Percentiles rank a stretch among this genome's conserved stretches.
These are phyloP conservation scores for Gastrophysa polygoni DNA, from an alignment of 2,888 invertebrate genomes.

Conservation along the genomic window DNA sequence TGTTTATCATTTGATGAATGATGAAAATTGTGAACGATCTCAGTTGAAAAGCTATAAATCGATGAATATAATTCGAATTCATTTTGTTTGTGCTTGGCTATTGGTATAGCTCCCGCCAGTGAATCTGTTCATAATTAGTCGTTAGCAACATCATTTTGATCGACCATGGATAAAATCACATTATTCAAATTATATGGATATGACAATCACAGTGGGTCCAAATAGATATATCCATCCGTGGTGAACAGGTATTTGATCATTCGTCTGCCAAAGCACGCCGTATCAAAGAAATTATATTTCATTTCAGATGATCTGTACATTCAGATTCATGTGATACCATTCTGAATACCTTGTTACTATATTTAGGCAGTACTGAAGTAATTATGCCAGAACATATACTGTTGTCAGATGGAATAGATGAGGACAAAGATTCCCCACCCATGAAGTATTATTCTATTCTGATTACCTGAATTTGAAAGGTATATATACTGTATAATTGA, in stretches of 20 bases:
- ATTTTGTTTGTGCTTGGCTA: conserved; percentile 19
- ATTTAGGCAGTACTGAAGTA: too few species aligned
- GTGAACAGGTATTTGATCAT: conserved; percentile 42
- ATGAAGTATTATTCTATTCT: too few species aligned
- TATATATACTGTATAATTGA: too few species aligned
- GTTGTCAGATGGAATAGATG: too few species aligned
- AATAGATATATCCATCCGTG: conserved; percentile 13
- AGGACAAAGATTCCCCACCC: too few species aligned
- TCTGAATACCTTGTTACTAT: too few species aligned
- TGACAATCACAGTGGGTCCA: conserved; percentile 27
- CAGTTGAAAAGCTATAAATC: neutral
- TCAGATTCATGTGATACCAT: too few species aligned
- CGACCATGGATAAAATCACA: conserved; percentile 43
- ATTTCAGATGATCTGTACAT: too few species aligned
- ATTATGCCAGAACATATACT: too few species aligned
- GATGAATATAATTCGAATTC: conserved; percentile 25
- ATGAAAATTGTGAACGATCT: neutral
- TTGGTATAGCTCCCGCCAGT: conserved; percentile 11
- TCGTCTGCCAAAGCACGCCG: conserved; percentile 39
- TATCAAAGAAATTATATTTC: conserved; percentile 33
- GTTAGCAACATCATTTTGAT: conserved; percentile 37
- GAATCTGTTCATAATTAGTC: conserved; percentile 35
- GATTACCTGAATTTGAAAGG: too few species aligned
- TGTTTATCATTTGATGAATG: neutral
- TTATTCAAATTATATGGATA: conserved; percentile 37